Conservation (phyloP, 1,140 invertebrate genomes). For the Acromyrmex echinatior region DNA sequence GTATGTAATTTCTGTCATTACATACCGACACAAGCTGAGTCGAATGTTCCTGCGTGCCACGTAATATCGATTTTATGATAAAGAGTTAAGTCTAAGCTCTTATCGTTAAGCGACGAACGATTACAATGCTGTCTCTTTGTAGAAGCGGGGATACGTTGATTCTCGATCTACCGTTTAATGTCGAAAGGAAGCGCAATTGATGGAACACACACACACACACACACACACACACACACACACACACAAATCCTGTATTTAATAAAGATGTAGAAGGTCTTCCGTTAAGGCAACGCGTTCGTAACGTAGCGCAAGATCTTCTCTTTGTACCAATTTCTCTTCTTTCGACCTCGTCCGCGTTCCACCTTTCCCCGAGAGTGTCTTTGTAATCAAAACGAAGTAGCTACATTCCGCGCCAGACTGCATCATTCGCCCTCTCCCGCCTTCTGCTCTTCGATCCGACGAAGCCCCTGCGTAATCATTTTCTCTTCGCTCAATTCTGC, state of each 20-base stretch:
- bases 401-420: constrained; percentile 21
- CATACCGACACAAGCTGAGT: constrained; percentile 54
- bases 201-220: not conserved
- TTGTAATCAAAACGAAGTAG: constrained; percentile 58
- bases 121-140: not conserved
- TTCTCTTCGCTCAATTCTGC: constrained; percentile 3
- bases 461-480: constrained; percentile 45
- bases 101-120: constrained; percentile 9
- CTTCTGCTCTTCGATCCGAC: constrained; percentile 16
- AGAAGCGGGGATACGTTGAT: not conserved
- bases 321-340: constrained; percentile 46
- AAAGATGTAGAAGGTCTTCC: constrained; percentile 8
- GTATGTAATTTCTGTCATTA: constrained; percentile 68
- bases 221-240: too few species aligned
- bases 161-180: not conserved
- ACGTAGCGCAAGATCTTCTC: not conserved
- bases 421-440: not conserved
- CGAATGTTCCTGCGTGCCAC: not conserved
- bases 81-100: constrained; percentile 8
- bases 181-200: not conserved
- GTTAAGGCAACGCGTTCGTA: constrained; percentile 6
- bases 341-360: not conserved
- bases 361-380: constrained; percentile 16
- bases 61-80: constrained; percentile 43
- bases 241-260: constrained; percentile 2